Percentiles rank a stretch among this genome's conserved stretches.
Evolutionary conservation across 2,797 vertebrate genomes (phyloP).

Genomic region (Sylvia borin): DNA sequence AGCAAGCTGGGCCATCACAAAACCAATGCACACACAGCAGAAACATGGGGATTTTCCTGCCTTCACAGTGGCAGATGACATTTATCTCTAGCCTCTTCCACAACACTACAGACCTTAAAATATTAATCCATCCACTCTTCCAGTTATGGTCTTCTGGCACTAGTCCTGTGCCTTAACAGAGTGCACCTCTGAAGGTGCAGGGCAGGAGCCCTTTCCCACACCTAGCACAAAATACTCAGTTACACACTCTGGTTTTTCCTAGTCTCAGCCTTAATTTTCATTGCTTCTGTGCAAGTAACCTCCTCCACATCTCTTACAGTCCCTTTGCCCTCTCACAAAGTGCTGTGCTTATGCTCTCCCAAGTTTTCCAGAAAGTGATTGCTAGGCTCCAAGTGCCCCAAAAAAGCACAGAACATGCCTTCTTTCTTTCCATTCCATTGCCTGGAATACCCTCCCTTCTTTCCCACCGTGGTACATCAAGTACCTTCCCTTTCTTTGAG

Average conservation of each 20-base stretch:
- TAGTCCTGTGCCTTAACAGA: background rate
- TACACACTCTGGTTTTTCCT: background rate
- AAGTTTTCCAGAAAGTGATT: background rate
- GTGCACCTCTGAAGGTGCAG: background rate
- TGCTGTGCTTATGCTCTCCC: background rate
- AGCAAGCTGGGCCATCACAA: background rate
- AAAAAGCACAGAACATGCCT: slow-evolving; percentile 42
- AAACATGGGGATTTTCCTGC: background rate
- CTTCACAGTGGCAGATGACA: background rate
- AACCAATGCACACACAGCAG: fast-evolving
- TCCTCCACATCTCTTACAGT: background rate
- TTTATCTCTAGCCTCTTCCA: background rate
- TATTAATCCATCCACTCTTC: background rate
- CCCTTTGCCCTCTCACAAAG: background rate
- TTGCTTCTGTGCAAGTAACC: background rate
- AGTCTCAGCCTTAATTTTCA: background rate
- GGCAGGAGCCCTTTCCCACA: background rate
- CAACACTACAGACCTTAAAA: background rate
- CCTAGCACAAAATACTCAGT: background rate
- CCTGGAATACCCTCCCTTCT: slow-evolving; percentile 27
- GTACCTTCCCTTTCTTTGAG: slow-evolving; percentile 58
- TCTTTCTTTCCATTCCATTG: slow-evolving; percentile 26
- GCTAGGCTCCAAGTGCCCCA: slow-evolving; percentile 11
- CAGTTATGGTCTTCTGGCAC: background rate
- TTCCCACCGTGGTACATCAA: slow-evolving; percentile 34